Percentiles rank a stretch among this genome's conserved stretches.
Evolutionary conservation across 2,888 invertebrate species (phyloP).

Genomic region (Stramonita haemastoma): DNA sequence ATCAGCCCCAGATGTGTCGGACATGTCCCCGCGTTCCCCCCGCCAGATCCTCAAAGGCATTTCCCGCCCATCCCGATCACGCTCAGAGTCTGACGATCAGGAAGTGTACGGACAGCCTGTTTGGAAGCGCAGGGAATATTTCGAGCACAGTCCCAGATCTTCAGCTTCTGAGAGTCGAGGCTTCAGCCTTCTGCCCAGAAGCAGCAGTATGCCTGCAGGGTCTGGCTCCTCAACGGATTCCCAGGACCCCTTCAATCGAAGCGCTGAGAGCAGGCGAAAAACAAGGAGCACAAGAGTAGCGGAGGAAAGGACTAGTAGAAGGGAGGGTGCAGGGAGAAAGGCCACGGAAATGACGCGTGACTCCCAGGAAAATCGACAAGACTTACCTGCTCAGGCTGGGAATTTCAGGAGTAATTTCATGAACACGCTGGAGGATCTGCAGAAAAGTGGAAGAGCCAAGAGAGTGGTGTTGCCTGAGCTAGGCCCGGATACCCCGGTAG

Average conservation of each 20-base stretch:
- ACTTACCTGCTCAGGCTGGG: background rate
- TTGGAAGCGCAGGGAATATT: conserved; percentile 18
- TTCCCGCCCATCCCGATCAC: background rate
- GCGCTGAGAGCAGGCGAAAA: background rate
- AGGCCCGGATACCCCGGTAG: conserved; percentile 45
- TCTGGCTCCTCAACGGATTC: background rate
- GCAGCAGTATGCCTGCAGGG: background rate
- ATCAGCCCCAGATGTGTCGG: conserved; percentile 27
- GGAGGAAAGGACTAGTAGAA: background rate
- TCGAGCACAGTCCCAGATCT: background rate
- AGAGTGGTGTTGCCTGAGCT: conserved; percentile 26
- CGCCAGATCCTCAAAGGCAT: conserved; percentile 20
- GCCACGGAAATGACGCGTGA: background rate
- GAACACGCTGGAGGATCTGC: conserved; percentile 28
- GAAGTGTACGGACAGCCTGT: background rate
- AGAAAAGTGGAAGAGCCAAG: conserved; percentile 27
- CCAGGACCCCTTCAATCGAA: background rate
- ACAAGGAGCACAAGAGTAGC: background rate
- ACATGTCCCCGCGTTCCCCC: conserved; percentile 36
- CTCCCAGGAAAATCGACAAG: background rate
- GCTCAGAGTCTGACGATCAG: background rate
- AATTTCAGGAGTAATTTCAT: conserved; percentile 13
- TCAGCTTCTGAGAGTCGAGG: background rate
- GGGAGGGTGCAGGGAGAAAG: background rate
- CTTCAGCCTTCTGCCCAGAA: background rate